phyloP scores from a whole-genome alignment of 2,888 invertebrate species.

The Holacanthella duospinosa region DNA sequence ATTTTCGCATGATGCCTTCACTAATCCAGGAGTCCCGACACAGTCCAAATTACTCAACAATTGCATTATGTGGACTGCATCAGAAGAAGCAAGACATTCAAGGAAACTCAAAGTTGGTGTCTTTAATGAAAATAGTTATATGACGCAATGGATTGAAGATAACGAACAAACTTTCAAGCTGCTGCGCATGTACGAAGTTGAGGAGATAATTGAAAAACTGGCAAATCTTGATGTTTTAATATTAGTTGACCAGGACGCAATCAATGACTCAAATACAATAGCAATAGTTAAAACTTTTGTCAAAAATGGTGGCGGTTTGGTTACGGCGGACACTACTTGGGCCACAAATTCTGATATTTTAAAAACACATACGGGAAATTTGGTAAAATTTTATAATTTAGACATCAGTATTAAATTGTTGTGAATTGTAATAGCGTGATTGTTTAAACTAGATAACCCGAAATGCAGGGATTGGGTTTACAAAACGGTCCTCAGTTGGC shows the following conservation, averaged over 20 bases:
- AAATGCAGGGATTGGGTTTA: neutral
- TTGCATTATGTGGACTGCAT: neutral
- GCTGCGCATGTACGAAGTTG: neutral
- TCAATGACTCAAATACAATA: neutral
- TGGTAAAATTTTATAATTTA: neutral
- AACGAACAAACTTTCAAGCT: neutral
- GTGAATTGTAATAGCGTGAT: too few species aligned
- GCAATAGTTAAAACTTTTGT: neutral
- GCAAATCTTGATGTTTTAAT: neutral
- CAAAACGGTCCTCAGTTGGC: neutral
- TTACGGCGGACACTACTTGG: neutral
- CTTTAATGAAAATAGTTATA: neutral
- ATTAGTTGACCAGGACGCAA: neutral
- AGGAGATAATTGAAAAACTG: neutral
- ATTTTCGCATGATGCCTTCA: neutral
- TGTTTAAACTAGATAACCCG: too few species aligned
- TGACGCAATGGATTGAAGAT: neutral
- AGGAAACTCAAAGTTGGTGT: neutral
- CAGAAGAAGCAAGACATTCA: neutral
- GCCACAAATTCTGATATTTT: neutral
- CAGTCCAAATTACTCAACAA: neutral
- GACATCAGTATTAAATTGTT: too few species aligned
- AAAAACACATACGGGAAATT: neutral
- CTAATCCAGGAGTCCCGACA: neutral
- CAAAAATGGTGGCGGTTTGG: slow-evolving; percentile 4